Evolutionary conservation across 2,797 vertebrate genomes (phyloP).

Genomic region (Pagetopsis macropterus): DNA sequence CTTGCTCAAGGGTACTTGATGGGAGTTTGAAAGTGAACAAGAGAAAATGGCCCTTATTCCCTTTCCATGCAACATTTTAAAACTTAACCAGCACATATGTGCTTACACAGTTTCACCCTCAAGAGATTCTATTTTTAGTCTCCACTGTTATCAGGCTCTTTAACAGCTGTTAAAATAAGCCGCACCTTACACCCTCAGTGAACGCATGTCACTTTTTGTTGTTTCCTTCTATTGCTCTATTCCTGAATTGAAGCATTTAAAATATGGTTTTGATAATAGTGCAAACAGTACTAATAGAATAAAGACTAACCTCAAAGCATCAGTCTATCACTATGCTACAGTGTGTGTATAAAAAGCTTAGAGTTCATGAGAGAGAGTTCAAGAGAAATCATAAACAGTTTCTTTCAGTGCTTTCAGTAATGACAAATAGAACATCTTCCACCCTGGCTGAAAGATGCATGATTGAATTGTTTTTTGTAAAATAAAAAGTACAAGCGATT

Average conservation of each 20-base stretch:
- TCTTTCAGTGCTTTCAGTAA: not conserved
- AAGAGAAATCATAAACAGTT: no score
- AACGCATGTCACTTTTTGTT: not conserved
- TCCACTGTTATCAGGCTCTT: not conserved
- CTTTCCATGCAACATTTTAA: not conserved
- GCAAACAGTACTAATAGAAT: not conserved
- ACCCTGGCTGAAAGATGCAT: slow-evolving; percentile 4
- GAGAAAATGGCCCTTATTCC: slow-evolving; percentile 15
- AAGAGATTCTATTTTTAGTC: slow-evolving; percentile 19
- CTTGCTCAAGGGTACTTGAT: slow-evolving; percentile 25
- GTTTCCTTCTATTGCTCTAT: not conserved
- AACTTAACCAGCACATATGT: not conserved
- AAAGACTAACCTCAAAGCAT: not conserved
- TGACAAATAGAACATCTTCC: not conserved
- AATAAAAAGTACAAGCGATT: not conserved
- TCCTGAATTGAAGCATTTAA: not conserved
- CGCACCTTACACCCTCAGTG: slow-evolving; percentile 5
- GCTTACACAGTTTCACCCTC: slow-evolving; percentile 10
- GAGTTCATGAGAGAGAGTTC: no score
- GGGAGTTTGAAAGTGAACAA: slow-evolving; percentile 21
- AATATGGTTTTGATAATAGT: not conserved
- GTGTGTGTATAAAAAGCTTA: not conserved
- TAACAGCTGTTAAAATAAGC: slow-evolving; percentile 25
- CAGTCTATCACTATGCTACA: not conserved
- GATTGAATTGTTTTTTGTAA: not conserved